Conservation (phyloP, 2,888 invertebrate species). For the Temnothorax rugatulus region DNA sequence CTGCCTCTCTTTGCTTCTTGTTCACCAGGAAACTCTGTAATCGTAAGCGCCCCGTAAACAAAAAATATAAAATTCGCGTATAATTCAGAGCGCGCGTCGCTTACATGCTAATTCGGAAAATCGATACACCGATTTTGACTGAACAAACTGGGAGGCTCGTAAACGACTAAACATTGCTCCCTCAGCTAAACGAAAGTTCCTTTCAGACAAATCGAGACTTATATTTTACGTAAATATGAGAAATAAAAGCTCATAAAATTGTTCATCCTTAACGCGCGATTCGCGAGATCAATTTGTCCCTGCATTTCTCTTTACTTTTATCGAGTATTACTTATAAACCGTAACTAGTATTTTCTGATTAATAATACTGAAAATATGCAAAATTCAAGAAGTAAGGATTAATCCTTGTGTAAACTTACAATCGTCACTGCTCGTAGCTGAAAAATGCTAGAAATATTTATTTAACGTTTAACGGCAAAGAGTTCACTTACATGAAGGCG, state of each 20-base stretch:
- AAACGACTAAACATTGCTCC: neutral
- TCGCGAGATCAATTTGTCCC: neutral
- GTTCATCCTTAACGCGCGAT: neutral
- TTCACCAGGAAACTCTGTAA: constrained; percentile 93
- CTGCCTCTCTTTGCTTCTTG: constrained; percentile 93
- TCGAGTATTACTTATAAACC: neutral
- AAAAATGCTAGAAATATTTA: neutral
- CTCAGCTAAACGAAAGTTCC: neutral
- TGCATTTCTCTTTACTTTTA: neutral
- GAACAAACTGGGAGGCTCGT: neutral
- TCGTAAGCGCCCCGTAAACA: constrained; percentile 21
- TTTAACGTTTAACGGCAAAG: neutral
- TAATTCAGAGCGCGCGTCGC: neutral
- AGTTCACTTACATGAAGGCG: constrained; percentile 91
- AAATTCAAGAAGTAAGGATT: neutral
- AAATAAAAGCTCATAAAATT: neutral
- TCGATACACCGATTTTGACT: neutral
- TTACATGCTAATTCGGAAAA: constrained; percentile 17
- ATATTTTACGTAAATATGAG: neutral
- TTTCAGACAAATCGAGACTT: neutral
- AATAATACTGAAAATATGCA: neutral
- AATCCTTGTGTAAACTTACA: neutral
- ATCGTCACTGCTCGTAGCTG: too few relatives aligned
- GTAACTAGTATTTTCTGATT: neutral
- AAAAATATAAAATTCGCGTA: neutral